Conservation (phyloP, 2,797 vertebrate genomes). For the Danio aesculapii region DNA sequence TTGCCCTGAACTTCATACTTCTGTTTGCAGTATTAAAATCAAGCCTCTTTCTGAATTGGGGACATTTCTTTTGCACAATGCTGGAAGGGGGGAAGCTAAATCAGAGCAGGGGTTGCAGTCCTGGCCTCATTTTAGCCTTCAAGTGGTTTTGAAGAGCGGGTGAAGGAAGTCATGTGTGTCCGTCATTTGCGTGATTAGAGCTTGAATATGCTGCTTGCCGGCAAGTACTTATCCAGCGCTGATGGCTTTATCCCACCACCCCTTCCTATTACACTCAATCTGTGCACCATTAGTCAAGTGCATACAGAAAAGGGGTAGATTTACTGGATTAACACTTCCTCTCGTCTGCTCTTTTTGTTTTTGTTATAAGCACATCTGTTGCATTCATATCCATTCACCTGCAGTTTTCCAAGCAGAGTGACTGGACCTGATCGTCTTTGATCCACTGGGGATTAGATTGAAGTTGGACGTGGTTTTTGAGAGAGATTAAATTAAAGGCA, state of each 20-base stretch:
- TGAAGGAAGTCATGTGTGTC: constrained; percentile 28
- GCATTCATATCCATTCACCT: constrained; percentile 6
- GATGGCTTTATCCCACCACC: constrained; percentile 31
- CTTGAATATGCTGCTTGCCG: constrained; percentile 27
- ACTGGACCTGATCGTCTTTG: constrained; percentile 37
- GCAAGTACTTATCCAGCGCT: constrained; percentile 26
- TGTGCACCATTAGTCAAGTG: constrained; percentile 36
- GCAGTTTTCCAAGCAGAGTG: not conserved
- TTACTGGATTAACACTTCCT: constrained; percentile 23
- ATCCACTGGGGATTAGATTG: constrained; percentile 25
- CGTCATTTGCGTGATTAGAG: constrained; percentile 45
- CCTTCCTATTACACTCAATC: constrained; percentile 25
- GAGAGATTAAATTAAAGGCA: constrained; percentile 37
- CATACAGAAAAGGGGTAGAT: not conserved
- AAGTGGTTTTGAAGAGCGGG: constrained; percentile 25
- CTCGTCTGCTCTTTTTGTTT: constrained; percentile 1
- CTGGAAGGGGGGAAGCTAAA: not conserved
- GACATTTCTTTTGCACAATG: not conserved
- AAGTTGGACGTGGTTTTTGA: not conserved
- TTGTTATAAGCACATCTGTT: not conserved
- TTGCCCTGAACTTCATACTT: not conserved
- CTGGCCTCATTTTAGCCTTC: constrained; percentile 22
- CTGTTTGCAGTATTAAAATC: not conserved
- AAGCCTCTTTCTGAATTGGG: not conserved
- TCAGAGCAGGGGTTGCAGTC: not conserved